A percentile compares a stretch with the other conserved stretches of the same genome.
phyloP scores from a whole-genome alignment of 2,888 invertebrate species.

The Gari tellinella region DNA sequence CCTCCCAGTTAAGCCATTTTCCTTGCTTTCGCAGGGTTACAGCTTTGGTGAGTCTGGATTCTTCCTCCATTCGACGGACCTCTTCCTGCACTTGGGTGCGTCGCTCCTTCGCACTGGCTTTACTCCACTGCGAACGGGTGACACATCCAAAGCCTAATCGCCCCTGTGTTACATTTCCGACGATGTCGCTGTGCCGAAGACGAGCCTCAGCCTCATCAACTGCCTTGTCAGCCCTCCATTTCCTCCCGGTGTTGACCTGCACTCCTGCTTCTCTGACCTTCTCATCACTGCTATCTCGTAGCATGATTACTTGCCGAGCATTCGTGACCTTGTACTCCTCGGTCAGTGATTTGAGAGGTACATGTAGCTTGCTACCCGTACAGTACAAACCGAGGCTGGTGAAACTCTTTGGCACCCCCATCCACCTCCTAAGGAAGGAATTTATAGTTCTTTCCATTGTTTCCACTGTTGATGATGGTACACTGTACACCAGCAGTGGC shows the following conservation, averaged over 20 bases:
- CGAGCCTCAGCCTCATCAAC: too few species aligned
- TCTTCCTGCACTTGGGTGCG: too few species aligned
- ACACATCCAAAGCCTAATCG: too few species aligned
- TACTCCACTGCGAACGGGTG: too few species aligned
- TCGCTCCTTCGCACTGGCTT: too few species aligned
- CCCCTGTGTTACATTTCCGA: too few species aligned
- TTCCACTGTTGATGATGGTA: constrained; percentile 11
- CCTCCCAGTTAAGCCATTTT: too few species aligned
- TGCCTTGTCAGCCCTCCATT: background rate
- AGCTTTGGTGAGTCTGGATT: too few species aligned
- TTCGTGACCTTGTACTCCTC: constrained; percentile 44
- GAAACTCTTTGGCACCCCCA: constrained; percentile 37
- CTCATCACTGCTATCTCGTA: constrained; percentile 19
- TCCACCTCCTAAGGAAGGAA: constrained; percentile 28
- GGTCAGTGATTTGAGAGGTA: constrained; percentile 34
- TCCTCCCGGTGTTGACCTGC: too few species aligned
- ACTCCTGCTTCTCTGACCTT: constrained; percentile 14
- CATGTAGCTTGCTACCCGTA: constrained; percentile 28
- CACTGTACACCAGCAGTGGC: constrained; percentile 13
- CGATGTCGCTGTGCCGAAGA: too few species aligned
- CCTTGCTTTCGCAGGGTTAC: too few species aligned
- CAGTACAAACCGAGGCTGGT: constrained; percentile 23
- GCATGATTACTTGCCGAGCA: constrained; percentile 21
- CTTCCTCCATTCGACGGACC: too few species aligned
- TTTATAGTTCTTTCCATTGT: constrained; percentile 8